Percentiles rank a stretch among this genome's conserved stretches.
phyloP scores from a whole-genome alignment of 2,113 vertebrate genomes.

The Lycaon pictus region DNA sequence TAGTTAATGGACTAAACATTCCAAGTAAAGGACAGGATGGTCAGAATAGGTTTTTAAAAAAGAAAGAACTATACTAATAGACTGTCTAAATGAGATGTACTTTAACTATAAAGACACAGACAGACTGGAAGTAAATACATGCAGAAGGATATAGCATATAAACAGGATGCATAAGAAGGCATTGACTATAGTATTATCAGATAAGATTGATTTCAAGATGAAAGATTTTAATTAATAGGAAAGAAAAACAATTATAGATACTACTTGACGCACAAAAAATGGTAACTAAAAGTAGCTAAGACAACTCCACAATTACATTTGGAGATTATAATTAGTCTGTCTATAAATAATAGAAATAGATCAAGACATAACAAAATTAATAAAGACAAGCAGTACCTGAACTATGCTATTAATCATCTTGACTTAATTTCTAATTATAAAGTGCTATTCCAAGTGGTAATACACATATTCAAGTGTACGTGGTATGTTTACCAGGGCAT shows the following conservation, averaged over 20 bases:
- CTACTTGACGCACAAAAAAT: constrained; percentile 10
- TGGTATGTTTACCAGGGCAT: neutral
- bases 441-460: neutral
- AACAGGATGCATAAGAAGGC: neutral
- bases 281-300: neutral
- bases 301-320: neutral
- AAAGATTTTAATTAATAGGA: neutral
- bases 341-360: neutral
- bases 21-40: neutral
- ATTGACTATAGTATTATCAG: neutral
- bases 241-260: neutral
- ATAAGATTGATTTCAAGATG: neutral
- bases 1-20: neutral
- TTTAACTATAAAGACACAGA: neutral
- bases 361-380: neutral
- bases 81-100: neutral
- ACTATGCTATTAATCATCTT: neutral
- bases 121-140: neutral
- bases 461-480: neutral
- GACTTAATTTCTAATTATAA: neutral
- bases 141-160: neutral
- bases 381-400: neutral
- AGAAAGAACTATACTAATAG: neutral
- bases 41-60: neutral
- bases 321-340: neutral